These are phyloP conservation scores for Cyclophora albipunctata DNA, from an alignment of 2,888 invertebrate genomes.

Conservation along the genomic window DNA sequence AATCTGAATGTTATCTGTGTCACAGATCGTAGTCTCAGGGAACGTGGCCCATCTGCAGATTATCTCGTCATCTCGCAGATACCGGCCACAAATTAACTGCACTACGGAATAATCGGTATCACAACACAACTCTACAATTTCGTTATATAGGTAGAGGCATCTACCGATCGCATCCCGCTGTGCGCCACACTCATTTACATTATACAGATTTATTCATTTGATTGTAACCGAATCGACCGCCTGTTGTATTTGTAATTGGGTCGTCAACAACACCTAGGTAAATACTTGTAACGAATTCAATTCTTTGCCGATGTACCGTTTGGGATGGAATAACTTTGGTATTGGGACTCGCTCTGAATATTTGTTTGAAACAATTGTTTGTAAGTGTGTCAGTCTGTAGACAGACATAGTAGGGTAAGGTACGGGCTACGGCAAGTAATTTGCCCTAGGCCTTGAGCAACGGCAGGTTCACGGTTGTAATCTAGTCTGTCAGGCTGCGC, in stretches of 20 bases:
- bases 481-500: slow-evolving; percentile 20
- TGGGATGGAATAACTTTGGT: slow-evolving; percentile 9
- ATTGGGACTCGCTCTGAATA: slow-evolving; percentile 11
- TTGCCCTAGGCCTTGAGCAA: slow-evolving; percentile 15
- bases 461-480: slow-evolving; percentile 5
- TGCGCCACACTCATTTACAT: slow-evolving; percentile 29
- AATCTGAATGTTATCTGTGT: slow-evolving; percentile 49
- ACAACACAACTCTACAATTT: slow-evolving; percentile 29
- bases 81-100: slow-evolving; percentile 42
- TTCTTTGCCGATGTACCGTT: slow-evolving; percentile 20
- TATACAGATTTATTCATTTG: slow-evolving; percentile 39
- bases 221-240: slow-evolving; percentile 35
- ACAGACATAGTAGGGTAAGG: slow-evolving; percentile 7
- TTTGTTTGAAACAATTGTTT: slow-evolving; percentile 10
- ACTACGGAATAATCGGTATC: slow-evolving; percentile 35
- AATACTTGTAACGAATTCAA: slow-evolving; percentile 28
- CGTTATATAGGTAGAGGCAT: too few species aligned
- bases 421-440: slow-evolving; percentile 5
- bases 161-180: slow-evolving; percentile 32
- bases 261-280: slow-evolving; percentile 30
- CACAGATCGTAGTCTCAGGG: slow-evolving; percentile 46
- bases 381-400: slow-evolving; percentile 5
- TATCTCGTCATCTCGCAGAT: slow-evolving; percentile 42
- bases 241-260: slow-evolving; percentile 34
- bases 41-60: slow-evolving; percentile 37